Evolutionary conservation across 2,888 invertebrate species (phyloP), one percentile per base, ranked within the genome.

Genomic region (Phortica magna): DNA sequence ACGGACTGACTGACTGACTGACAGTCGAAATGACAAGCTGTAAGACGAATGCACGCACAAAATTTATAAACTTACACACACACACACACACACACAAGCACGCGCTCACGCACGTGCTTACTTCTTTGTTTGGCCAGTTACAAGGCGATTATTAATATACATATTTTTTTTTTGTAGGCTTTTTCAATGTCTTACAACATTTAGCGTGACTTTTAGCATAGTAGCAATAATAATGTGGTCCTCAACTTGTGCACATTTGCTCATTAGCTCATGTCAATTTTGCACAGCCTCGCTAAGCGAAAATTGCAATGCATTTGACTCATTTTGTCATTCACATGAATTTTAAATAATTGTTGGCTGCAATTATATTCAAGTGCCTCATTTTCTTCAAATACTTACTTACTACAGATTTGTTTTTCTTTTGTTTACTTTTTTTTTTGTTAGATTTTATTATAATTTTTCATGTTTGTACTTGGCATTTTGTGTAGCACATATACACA

Each of bases 391-490:
- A 68, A 68, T n/a, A n/a, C n/a, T n/a, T n/a, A n/a, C n/a, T 19
- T 19, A 61, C 22, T 7, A 61, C 22, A 61, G 12, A 12, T 61
- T 61, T 61, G 70, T 59, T 80, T 64, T 79, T 73, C 77, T 75
- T 73, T 78, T 76, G 78, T 79, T 77, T 76, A 14, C 70, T 14
- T 64, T 53, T 59, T n/a, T n/a, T 42, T 55, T n/a, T 72, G 57
- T 79, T 64, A 73, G 77, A 76, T 73, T 78, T 77, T 80, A 78
- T 77, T 74, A 31, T 31, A 74, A 76, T 70, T 78, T 82, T 57
- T 72, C 39, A 72, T 72, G 77, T 79, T 83, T 85, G 84, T 82
- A 87, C 81, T 84, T 80, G 80, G 77, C 81, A 75, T 79, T 79
- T 72, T 70, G 75, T 78, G 76, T 73, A 64, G 48, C 72, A n/a